These are phyloP conservation scores for Trichechus manatus DNA, from an alignment of 2,113 vertebrate species.

Conservation along the genomic window DNA sequence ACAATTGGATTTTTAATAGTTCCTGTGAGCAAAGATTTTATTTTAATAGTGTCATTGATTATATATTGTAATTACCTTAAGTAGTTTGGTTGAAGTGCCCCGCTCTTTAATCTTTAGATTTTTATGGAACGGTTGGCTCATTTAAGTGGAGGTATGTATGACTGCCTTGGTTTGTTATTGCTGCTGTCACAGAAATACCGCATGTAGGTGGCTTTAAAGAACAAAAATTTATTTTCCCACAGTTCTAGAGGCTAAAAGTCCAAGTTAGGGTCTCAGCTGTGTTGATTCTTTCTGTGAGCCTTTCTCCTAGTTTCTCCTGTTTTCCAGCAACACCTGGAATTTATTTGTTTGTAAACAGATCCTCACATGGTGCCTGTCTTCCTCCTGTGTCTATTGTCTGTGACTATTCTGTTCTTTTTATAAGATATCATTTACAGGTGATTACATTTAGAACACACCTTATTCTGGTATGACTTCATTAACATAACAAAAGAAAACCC, in stretches of 20 bases:
- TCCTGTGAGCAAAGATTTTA: neutral
- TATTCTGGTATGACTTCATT: no score
- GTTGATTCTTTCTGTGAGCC: no score
- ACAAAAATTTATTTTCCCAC: neutral
- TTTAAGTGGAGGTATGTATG: neutral
- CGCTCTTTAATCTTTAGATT: neutral
- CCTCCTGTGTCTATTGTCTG: no score
- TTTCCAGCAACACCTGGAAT: no score
- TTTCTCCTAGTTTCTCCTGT: neutral
- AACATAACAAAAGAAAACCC: no score
- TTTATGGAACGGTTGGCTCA: neutral
- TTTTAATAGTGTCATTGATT: neutral
- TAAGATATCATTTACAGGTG: no score
- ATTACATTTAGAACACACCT: no score
- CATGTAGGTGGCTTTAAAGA: neutral
- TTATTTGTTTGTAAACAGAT: no score
- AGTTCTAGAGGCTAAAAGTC: no score
- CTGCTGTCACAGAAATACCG: neutral
- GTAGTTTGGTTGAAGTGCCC: neutral
- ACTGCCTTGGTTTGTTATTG: neutral
- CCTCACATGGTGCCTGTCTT: no score
- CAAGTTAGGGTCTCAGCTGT: no score
- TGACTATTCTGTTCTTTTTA: no score
- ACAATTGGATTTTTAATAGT: neutral
- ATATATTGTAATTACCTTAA: neutral